phyloP scores from a whole-genome alignment of 2,888 invertebrate species.

The Amiota mariae region DNA sequence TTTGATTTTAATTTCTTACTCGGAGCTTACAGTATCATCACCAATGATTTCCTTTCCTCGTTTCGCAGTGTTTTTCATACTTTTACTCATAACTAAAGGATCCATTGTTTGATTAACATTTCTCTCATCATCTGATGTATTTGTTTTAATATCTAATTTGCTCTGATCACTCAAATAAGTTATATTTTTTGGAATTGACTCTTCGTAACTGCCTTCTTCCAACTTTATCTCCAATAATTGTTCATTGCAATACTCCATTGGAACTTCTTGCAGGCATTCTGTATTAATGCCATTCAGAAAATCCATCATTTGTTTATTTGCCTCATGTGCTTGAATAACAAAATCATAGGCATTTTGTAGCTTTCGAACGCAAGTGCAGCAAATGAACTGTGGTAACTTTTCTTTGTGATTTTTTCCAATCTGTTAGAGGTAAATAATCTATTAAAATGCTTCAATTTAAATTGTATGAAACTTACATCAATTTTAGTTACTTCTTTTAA shows the following conservation, averaged over 20 bases:
- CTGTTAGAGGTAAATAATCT: slow-evolving; percentile 28
- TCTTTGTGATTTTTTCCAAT: slow-evolving; percentile 39
- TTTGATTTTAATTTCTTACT: too few relatives aligned
- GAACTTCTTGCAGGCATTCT: slow-evolving; percentile 1
- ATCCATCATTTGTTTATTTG: slow-evolving; percentile 41
- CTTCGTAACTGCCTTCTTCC: not conserved
- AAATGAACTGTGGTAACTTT: slow-evolving; percentile 57
- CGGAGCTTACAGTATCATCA: too few relatives aligned
- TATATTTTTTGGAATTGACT: not conserved
- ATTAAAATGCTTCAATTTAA: too few relatives aligned
- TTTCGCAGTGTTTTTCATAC: not conserved
- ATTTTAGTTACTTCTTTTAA: too few relatives aligned
- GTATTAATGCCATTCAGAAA: not conserved
- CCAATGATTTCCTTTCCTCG: not conserved
- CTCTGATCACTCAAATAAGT: too few relatives aligned
- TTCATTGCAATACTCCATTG: slow-evolving; percentile 18
- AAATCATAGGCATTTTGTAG: slow-evolving; percentile 60
- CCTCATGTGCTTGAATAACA: slow-evolving; percentile 56
- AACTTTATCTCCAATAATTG: not conserved
- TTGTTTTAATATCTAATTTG: too few relatives aligned
- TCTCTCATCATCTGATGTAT: too few relatives aligned
- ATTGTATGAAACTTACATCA: too few relatives aligned
- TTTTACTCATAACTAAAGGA: not conserved
- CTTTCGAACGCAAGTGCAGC: slow-evolving; percentile 56
- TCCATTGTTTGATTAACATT: not conserved